phyloP scores from a whole-genome alignment of 2,797 vertebrate species.

The Gadopsis bispinosus region DNA sequence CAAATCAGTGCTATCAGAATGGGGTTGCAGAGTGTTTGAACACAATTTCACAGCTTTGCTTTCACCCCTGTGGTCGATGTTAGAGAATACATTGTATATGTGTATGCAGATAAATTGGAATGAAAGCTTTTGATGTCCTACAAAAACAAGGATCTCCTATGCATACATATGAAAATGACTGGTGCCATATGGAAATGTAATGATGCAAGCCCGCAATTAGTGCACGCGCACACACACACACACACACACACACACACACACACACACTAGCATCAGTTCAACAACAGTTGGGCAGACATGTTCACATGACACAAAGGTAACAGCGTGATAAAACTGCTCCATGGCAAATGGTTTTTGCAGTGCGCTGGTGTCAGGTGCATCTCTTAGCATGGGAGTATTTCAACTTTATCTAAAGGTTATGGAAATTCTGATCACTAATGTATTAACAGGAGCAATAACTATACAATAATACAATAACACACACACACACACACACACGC shows the following conservation, averaged over 20 bases:
- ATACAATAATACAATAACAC: no score
- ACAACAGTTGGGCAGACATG: constrained; percentile 33
- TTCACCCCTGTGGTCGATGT: constrained; percentile 73
- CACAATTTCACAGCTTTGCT: constrained; percentile 68
- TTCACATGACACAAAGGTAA: constrained; percentile 12
- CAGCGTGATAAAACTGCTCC: background rate
- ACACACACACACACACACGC: constrained; percentile 13
- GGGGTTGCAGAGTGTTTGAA: constrained; percentile 67
- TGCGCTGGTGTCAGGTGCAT: background rate
- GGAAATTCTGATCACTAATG: background rate
- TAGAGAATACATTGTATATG: constrained; percentile 64
- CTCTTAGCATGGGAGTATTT: background rate
- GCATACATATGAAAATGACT: constrained; percentile 68
- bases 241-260: background rate
- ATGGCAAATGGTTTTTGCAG: background rate
- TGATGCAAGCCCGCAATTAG: constrained; percentile 22
- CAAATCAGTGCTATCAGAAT: constrained; percentile 75
- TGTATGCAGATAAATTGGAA: constrained; percentile 46
- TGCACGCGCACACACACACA: background rate
- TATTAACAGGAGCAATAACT: background rate
- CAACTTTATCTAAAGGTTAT: background rate
- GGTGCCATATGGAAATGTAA: constrained; percentile 72
- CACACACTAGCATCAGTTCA: background rate
- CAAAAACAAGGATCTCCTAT: constrained; percentile 66
- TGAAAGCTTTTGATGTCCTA: constrained; percentile 72